These are phyloP conservation scores for Ephestia elutella DNA, from an alignment of 1,140 invertebrate genomes.

Conservation along the genomic window DNA sequence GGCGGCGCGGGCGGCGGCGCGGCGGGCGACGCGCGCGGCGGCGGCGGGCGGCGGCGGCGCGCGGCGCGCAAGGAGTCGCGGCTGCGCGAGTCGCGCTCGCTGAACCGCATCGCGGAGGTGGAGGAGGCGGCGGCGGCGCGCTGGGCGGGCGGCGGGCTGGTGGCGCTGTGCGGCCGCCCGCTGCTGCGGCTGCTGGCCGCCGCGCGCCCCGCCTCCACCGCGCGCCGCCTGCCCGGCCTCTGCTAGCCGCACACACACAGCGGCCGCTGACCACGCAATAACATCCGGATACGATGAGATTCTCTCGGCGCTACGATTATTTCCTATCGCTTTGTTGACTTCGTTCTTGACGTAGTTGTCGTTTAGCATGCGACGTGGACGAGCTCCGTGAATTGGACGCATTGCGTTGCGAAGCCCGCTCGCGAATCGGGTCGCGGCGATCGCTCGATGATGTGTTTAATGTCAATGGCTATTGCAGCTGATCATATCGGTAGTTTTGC, in stretches of 20 bases:
- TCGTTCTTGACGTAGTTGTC: neutral
- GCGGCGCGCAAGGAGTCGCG: constrained; percentile 77
- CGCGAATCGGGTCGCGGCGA: too few species aligned
- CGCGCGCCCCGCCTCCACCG: constrained; percentile 40
- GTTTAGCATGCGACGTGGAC: too few species aligned
- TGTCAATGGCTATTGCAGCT: too few species aligned
- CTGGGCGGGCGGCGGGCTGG: constrained; percentile 47
- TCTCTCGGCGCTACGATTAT: neutral
- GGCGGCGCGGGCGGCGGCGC: constrained; percentile 22
- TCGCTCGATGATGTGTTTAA: too few species aligned
- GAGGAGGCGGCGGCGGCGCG: constrained; percentile 53
- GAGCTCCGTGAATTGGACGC: too few species aligned
- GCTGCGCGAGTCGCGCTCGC: constrained; percentile 84
- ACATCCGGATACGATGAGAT: neutral
- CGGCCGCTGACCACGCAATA: too few species aligned
- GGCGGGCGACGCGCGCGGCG: constrained; percentile 21
- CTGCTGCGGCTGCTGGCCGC: constrained; percentile 50
- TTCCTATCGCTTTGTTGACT: neutral
- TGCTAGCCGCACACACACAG: constrained; percentile 51
- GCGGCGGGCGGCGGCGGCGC: constrained; percentile 43
- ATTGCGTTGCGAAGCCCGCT: too few species aligned
- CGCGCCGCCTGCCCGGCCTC: constrained; percentile 53
- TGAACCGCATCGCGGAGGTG: constrained; percentile 85
- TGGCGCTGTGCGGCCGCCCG: constrained; percentile 55
- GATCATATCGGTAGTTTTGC: too few species aligned